These are phyloP conservation scores for Ranitomeya imitator DNA, from an alignment of 2,113 vertebrate species.

Conservation along the genomic window DNA sequence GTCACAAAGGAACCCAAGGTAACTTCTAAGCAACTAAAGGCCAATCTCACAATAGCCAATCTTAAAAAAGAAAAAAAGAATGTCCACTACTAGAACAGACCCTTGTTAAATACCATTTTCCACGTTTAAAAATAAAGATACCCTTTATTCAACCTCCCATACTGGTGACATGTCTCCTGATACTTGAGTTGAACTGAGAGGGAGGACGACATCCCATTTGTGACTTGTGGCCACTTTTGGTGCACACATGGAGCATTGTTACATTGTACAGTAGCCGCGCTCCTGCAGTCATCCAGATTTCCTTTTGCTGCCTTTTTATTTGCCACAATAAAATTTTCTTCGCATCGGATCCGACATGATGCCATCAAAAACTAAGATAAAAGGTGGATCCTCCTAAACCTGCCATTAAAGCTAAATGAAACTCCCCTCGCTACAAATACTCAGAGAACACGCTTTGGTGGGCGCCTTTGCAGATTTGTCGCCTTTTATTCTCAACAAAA, in stretches of 20 bases:
- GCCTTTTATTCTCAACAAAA: constrained; percentile 44
- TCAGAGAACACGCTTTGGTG: constrained; percentile 57
- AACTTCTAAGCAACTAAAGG: too few relatives aligned
- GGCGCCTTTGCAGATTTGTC: constrained; percentile 33
- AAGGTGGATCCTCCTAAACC: background rate
- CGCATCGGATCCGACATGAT: background rate
- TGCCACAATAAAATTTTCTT: constrained; percentile 6
- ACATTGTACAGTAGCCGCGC: background rate
- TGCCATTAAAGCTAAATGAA: constrained; percentile 1
- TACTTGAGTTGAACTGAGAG: too few relatives aligned
- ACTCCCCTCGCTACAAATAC: constrained; percentile 53
- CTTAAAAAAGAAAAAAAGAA: too few relatives aligned
- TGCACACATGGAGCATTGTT: background rate
- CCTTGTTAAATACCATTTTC: too few relatives aligned
- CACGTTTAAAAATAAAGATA: too few relatives aligned
- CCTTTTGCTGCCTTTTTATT: background rate
- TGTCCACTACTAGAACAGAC: too few relatives aligned
- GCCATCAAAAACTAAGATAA: constrained; percentile 26
- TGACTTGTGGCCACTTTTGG: background rate
- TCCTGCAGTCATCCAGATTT: background rate
- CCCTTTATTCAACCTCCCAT: too few relatives aligned
- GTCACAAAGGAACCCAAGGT: too few relatives aligned
- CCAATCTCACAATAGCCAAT: too few relatives aligned
- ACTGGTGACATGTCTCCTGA: too few relatives aligned
- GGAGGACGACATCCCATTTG: background rate